Evolutionary conservation across 2,797 vertebrate species (phyloP).

Genomic region (Myiotriccus ornatus): DNA sequence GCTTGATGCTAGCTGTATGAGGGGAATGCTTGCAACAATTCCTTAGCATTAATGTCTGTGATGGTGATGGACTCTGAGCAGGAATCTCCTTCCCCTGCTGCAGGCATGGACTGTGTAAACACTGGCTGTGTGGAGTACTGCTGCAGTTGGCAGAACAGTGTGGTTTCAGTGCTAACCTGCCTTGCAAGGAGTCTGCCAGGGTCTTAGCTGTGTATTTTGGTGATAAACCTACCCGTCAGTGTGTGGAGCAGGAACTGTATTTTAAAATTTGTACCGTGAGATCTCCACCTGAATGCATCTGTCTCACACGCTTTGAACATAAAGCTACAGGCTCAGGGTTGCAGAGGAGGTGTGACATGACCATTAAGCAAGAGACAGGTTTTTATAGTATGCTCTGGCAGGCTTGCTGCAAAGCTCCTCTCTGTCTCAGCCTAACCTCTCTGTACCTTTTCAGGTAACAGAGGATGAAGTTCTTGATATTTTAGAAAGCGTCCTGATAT

Average conservation of each 20-base stretch:
- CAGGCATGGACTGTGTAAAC: not conserved
- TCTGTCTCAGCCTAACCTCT: not conserved
- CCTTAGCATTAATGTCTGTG: not conserved
- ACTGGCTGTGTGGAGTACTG: not conserved
- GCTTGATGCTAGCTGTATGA: not conserved
- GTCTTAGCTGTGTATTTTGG: not conserved
- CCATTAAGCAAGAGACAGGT: not conserved
- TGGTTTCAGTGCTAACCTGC: not conserved
- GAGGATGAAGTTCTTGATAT: slow-evolving; percentile 99
- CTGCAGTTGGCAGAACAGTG: not conserved
- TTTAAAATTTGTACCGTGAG: not conserved
- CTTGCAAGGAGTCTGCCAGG: not conserved
- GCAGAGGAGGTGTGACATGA: not conserved
- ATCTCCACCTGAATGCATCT: not conserved
- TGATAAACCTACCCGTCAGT: not conserved
- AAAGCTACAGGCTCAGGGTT: not conserved
- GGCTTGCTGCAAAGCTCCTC: not conserved
- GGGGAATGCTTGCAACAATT: not conserved
- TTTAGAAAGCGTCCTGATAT: slow-evolving; percentile 94
- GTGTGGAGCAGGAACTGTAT: not conserved
- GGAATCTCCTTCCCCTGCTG: not conserved
- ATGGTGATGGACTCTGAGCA: not conserved
- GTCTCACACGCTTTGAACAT: not conserved
- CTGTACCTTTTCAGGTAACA: slow-evolving; percentile 82
- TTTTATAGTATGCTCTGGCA: not conserved